Conservation (phyloP, 1,140 invertebrate genomes). For the Lerema accius region DNA sequence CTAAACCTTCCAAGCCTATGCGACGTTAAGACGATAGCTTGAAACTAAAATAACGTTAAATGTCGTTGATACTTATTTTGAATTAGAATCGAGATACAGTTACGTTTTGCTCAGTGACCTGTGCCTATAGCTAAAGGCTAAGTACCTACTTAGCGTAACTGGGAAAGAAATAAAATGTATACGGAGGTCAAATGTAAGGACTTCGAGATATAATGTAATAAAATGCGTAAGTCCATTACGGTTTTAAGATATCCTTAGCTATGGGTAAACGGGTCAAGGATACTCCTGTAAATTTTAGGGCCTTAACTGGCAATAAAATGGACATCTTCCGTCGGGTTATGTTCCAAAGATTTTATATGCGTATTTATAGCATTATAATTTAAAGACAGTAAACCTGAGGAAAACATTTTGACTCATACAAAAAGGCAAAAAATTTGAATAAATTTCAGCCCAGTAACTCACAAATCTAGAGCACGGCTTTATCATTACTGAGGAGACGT, state of each 20-base stretch:
- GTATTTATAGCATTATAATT: neutral
- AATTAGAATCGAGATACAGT: too few relatives aligned
- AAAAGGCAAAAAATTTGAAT: neutral
- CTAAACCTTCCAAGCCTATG: too few relatives aligned
- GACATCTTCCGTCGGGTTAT: conserved; percentile 3
- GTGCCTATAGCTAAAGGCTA: too few relatives aligned
- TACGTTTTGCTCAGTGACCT: too few relatives aligned
- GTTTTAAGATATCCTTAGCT: conserved; percentile 31
- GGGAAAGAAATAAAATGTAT: neutral
- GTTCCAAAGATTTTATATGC: neutral
- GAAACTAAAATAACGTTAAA: too few relatives aligned
- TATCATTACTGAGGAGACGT: too few relatives aligned
- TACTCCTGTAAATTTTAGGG: conserved; percentile 1
- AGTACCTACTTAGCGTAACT: too few relatives aligned
- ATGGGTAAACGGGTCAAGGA: conserved; percentile 27
- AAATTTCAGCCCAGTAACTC: too few relatives aligned
- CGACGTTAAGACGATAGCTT: too few relatives aligned
- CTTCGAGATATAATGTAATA: conserved; percentile 14
- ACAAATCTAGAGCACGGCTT: too few relatives aligned
- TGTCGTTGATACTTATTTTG: too few relatives aligned
- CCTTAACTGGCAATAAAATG: conserved; percentile 15
- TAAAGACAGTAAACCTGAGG: neutral
- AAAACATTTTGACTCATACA: neutral
- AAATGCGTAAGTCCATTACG: conserved; percentile 27
- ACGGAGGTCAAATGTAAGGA: conserved; percentile 14